These are phyloP conservation scores for Sorex fumeus DNA, from an alignment of 2,113 vertebrate species.

Conservation along the genomic window DNA sequence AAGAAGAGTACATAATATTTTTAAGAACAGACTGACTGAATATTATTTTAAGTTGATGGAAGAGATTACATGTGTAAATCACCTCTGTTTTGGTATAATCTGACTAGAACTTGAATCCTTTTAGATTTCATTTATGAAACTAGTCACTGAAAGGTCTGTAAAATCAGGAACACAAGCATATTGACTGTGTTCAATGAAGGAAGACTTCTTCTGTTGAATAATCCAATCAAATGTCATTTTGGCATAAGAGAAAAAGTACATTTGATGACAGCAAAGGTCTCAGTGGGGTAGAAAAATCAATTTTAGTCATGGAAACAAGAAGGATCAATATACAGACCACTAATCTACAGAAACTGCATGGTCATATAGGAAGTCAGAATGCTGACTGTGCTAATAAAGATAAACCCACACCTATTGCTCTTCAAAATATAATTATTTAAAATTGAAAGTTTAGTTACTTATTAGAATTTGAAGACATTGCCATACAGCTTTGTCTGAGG, in stretches of 20 bases:
- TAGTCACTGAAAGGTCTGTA: slow-evolving; percentile 73
- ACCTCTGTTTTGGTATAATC: not conserved
- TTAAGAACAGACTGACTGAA: not conserved
- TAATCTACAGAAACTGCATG: slow-evolving; percentile 68
- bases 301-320: slow-evolving; percentile 89
- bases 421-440: slow-evolving; percentile 62
- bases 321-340: slow-evolving; percentile 89
- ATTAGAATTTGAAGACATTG: slow-evolving; percentile 2
- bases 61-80: not conserved
- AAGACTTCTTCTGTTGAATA: slow-evolving; percentile 85
- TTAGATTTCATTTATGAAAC: slow-evolving; percentile 75
- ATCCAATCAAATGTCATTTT: slow-evolving; percentile 89
- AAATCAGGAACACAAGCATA: slow-evolving; percentile 87
- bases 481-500: not conserved
- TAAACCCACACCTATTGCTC: not conserved
- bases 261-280: slow-evolving; percentile 87
- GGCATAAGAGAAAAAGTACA: slow-evolving; percentile 88
- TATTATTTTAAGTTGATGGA: slow-evolving; percentile 41
- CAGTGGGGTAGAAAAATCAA: slow-evolving; percentile 89
- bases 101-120: not conserved
- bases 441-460: slow-evolving; percentile 35
- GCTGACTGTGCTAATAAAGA: slow-evolving; percentile 75
- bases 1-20: not conserved
- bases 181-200: slow-evolving; percentile 88
- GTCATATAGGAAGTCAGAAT: slow-evolving; percentile 62